Base-by-base conservation (phyloP, 2,113 vertebrate species). In the Telmatochromis bifrenatus region DNA sequence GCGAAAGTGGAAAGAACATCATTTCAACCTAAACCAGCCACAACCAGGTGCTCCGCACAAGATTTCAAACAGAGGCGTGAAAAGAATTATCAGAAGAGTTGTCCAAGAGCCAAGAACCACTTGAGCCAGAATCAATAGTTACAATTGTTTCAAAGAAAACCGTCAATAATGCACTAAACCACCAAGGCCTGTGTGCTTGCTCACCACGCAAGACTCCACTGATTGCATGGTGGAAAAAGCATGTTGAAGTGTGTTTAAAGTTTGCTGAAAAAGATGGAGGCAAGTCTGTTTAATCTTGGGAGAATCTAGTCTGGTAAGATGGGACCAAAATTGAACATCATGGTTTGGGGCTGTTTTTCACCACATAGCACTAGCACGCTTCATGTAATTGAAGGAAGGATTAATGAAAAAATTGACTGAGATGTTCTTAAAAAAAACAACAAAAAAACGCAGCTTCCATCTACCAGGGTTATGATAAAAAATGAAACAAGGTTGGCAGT, bases 401-500 rank as follows among this genome's bases (percentile, higher is more conserved):
- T 62, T 19, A n/a, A 62, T 62, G 31, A 35, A 62, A 56, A 54
- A 35, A 35, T 2, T 35, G 58, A 62, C 58, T 7, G 58, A 62
- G 31, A 35, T 62, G 6, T 35, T 62, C 9, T 35, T 35, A 3
- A 58, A 54, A 23, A 12, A 15, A 4, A 1, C 56, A 58, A 31
- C 14, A 31, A 2, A 31, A 60, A 33, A 33, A 3, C 1, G 1
- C 58, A 33, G 58, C 58, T 62, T 33, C 58, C 58, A 62, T 62
- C 58, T 62, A 19, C 58, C 58, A 62, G 17, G 17, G 8, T 33
- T 60, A n/a, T 12, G 31, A 62, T 62, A 58, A 31, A 60, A 62
- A 35, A 35, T 35, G 9, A 62, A 62, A 35, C 58, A 7, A 62
- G 9, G 58, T 12, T 5, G 6, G 6, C 17, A 0, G 31, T 1